Conservation (phyloP, 2,797 vertebrate genomes). For the Ctenochaetus hawaiiensis region DNA sequence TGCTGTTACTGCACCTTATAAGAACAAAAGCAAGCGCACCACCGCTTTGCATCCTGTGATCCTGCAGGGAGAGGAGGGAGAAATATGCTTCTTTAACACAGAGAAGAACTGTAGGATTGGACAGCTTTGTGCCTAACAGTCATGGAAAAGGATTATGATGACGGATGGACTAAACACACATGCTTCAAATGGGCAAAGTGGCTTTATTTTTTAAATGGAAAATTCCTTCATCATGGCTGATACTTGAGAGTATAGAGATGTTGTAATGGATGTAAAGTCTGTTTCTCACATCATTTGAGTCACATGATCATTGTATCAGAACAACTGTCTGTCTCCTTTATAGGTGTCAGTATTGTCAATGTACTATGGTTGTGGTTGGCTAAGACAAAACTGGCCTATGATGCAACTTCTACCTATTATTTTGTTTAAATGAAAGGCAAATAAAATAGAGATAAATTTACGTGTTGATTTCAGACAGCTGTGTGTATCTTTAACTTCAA, state of each 20-base stretch:
- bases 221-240: neutral
- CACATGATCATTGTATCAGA: neutral
- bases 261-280: slow-evolving; percentile 13
- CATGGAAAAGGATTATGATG: slow-evolving; percentile 22
- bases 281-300: neutral
- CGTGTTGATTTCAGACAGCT: neutral
- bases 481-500: neutral
- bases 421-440: neutral
- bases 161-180: slow-evolving; percentile 18
- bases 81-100: slow-evolving; percentile 20
- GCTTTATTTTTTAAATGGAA: slow-evolving; percentile 19
- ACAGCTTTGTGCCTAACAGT: slow-evolving; percentile 28
- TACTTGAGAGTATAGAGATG: neutral
- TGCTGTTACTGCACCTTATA: slow-evolving; percentile 46
- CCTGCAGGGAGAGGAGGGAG: slow-evolving; percentile 11
- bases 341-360: neutral
- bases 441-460: neutral
- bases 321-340: slow-evolving; percentile 19
- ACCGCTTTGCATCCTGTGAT: slow-evolving; percentile 17
- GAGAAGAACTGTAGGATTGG: neutral
- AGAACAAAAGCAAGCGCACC: slow-evolving; percentile 28
- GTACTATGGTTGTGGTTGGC: neutral
- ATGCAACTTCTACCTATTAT: neutral
- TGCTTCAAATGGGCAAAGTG: slow-evolving; percentile 12
- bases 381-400: neutral